phyloP scores from a whole-genome alignment of 2,888 invertebrate genomes.

The Heliconius cydno region DNA sequence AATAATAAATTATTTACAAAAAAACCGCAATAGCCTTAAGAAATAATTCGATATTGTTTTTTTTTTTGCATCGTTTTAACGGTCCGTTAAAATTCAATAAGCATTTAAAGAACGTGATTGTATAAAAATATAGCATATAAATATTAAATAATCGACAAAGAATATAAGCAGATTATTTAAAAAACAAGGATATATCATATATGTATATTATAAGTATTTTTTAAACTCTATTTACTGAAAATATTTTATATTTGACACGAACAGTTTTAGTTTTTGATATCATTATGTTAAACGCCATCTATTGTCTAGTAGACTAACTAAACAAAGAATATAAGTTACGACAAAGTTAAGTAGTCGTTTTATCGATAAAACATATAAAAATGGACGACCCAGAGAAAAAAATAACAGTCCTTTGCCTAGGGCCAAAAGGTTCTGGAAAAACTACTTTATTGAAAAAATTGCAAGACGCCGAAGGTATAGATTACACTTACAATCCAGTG shows the following conservation, averaged over 20 bases:
- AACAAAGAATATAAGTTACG: neutral
- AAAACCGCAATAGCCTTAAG: slow-evolving; percentile 9
- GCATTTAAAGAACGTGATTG: neutral
- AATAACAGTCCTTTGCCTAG: slow-evolving; percentile 86
- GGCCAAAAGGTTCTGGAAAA: slow-evolving; percentile 92
- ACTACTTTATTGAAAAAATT: slow-evolving; percentile 89
- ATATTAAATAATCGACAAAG: neutral
- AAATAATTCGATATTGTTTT: slow-evolving; percentile 2
- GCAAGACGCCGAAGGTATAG: slow-evolving; percentile 87
- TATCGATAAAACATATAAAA: slow-evolving; percentile 43
- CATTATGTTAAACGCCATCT: slow-evolving; percentile 59
- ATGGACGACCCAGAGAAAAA: slow-evolving; percentile 76
- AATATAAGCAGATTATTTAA: neutral
- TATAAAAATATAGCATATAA: neutral
- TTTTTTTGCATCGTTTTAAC: slow-evolving; percentile 7
- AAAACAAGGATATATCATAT: neutral
- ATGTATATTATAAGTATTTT: neutral
- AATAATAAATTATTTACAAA: slow-evolving; percentile 1
- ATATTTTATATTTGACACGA: neutral
- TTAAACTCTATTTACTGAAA: neutral
- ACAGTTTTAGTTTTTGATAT: neutral
- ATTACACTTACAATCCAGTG: slow-evolving; percentile 90
- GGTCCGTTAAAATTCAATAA: slow-evolving; percentile 1
- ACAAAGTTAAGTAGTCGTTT: neutral
- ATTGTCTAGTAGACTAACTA: slow-evolving; percentile 57